Evolutionary conservation across 2,888 invertebrate species (phyloP).

Genomic region (Brachycybe producta): DNA sequence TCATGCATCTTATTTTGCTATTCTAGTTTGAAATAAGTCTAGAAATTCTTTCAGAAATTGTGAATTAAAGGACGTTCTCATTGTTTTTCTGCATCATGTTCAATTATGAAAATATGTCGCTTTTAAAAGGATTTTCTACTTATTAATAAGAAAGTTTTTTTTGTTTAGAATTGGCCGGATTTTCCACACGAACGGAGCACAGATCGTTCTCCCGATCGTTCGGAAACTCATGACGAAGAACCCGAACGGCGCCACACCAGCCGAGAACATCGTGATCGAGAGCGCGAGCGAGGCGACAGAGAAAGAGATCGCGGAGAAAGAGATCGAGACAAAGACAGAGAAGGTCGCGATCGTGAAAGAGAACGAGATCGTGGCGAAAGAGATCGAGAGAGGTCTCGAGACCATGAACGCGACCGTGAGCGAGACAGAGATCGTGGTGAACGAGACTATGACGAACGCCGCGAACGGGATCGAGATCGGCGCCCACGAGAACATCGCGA

Average conservation of each 20-base stretch:
- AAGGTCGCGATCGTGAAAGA: slow-evolving; percentile 15
- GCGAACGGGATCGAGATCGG: no score
- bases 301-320: slow-evolving; percentile 32
- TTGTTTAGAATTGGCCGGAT: slow-evolving; percentile 19
- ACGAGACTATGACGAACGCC: slow-evolving; percentile 22
- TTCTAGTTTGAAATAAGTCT: no score
- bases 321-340: no score
- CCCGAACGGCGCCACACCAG: slow-evolving; percentile 18
- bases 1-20: no score
- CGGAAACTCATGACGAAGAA: slow-evolving; percentile 18
- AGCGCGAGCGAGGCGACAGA: slow-evolving; percentile 18
- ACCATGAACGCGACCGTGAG: slow-evolving; percentile 21
- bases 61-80: no score
- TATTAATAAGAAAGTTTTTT: no score
- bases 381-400: slow-evolving; percentile 35
- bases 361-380: slow-evolving; percentile 17
- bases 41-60: background rate
- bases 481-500: no score
- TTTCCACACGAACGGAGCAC: slow-evolving; percentile 21
- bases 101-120: no score
- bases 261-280: slow-evolving; percentile 12
- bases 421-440: slow-evolving; percentile 21
- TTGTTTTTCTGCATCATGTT: background rate
- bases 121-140: no score
- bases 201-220: slow-evolving; percentile 19